Base-by-base conservation (phyloP, 1,140 invertebrate species). In the Anoplolepis gracilipes region DNA sequence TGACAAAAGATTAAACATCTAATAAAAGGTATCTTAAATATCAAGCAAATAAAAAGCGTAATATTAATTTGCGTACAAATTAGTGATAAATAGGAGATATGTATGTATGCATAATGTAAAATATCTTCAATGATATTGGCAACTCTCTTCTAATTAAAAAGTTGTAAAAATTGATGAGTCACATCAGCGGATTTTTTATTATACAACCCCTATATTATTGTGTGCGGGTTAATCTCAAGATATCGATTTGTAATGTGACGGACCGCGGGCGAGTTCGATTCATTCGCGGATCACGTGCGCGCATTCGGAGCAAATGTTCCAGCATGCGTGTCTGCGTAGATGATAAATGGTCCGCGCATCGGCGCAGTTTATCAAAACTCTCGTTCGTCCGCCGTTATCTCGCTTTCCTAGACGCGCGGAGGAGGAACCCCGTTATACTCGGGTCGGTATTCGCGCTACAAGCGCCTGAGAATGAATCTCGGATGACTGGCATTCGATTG, bases 311-410 rank as follows among this genome's bases (percentile, higher is more conserved):
- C 42, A 69, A 75, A 25, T 22, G 53, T 22, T 13, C 19, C 46
- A 33, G 53, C 57, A 25, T 53, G 81, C 57, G 46, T 55, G 67
- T 79, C 42, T 3, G 33, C 42, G n/a, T 57, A 30, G 64, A 53
- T 67, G 84, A 85, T 70, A 67, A 79, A 81, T 81, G 22, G 33
- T 19, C 39, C 70, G 49, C 10, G 30, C 42, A 72, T 42, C 72
- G 65, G 36, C 25, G 33, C 46, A 77, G 72, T 78, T 85, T 85
- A 65, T 77, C 82, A 85, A 85, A 85, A 78, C 73, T 78, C 82
- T 78, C 59, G 70, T 85, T 85, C 61, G 81, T 42, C 59, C 72
- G 70, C 78, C 78, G 78, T 77, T 77, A 85, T 77, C 72, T 77
- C 62, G 62, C 73, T 30, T 67, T 30, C 49, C 82, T 85, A 65